Conservation (phyloP, 2,797 vertebrate species). For the Myotis planiceps region DNA sequence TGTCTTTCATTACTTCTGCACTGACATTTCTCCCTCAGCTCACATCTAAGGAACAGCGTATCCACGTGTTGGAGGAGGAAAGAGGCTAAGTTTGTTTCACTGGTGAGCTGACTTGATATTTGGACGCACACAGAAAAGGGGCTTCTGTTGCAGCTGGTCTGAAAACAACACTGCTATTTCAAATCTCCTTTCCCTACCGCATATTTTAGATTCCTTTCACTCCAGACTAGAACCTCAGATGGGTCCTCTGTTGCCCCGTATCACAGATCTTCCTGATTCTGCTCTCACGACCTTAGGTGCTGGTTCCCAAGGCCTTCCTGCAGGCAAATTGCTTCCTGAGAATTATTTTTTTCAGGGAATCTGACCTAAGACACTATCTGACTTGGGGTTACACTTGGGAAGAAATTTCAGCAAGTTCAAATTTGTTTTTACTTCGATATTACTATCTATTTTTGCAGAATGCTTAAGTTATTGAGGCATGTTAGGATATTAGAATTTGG, state of each 20-base stretch:
- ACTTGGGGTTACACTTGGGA: neutral
- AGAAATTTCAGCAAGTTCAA: neutral
- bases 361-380: neutral
- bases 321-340: neutral
- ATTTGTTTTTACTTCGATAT: neutral
- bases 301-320: neutral
- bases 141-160: neutral
- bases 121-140: neutral
- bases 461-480: neutral
- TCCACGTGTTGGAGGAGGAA: neutral
- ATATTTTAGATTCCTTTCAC: neutral
- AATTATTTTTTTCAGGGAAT: neutral
- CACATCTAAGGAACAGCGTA: neutral
- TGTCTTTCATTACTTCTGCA: fast-evolving
- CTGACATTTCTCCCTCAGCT: neutral
- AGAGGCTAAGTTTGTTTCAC: neutral
- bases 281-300: neutral
- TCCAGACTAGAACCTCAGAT: neutral
- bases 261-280: neutral
- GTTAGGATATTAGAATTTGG: neutral
- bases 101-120: neutral
- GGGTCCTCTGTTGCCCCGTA: neutral
- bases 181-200: neutral
- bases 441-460: neutral
- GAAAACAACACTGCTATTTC: neutral